Conservation (phyloP, 2,888 invertebrate genomes). For the Nymphalis c-album region DNA sequence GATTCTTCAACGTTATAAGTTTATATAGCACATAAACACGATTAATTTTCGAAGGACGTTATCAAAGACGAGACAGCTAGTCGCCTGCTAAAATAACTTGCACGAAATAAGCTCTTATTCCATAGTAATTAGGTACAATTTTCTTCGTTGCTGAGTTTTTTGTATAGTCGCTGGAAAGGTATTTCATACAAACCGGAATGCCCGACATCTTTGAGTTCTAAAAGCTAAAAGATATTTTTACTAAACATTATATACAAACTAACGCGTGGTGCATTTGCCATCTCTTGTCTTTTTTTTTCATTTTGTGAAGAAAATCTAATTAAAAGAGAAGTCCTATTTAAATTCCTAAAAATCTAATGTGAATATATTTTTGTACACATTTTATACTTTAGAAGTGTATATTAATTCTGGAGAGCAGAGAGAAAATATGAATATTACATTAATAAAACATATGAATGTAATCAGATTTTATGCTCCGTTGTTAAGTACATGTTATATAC, state of each 20-base stretch:
- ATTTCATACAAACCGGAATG: conserved; percentile 34
- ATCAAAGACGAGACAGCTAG: conserved; percentile 72
- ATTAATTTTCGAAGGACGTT: conserved; percentile 54
- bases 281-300: too few species aligned
- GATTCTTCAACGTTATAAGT: conserved; percentile 18
- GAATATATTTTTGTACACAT: too few species aligned
- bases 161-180: conserved; percentile 22
- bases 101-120: conserved; percentile 44
- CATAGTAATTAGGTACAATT: conserved; percentile 48
- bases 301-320: too few species aligned
- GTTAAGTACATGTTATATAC: too few species aligned
- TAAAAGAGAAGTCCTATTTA: too few species aligned
- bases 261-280: background rate
- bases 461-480: too few species aligned
- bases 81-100: conserved; percentile 54
- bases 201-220: background rate
- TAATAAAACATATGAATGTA: too few species aligned
- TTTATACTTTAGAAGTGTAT: too few species aligned
- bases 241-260: background rate
- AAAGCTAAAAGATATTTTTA: background rate
- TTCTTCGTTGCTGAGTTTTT: conserved; percentile 39
- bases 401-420: too few species aligned
- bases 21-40: conserved; percentile 25
- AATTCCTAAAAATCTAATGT: too few species aligned
- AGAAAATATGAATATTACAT: too few species aligned